A percentile compares a stretch with the other conserved stretches of the same genome.
Conservation (phyloP, 1,140 invertebrate genomes). For the fruit fly (Drosophila melanogaster) region DNA sequence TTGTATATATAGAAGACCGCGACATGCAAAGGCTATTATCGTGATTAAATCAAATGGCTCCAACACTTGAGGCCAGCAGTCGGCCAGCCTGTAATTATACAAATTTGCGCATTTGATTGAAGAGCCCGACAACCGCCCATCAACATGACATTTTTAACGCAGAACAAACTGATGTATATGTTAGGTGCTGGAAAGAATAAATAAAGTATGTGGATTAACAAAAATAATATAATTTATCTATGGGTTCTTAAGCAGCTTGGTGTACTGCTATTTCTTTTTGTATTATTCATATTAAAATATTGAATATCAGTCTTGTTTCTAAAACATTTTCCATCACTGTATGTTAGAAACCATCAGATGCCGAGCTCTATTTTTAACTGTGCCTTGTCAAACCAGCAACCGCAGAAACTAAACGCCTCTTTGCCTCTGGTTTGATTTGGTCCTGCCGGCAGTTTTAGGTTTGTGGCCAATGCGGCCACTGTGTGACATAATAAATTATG, state of each 20-base stretch:
- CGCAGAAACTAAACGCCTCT: slow-evolving; percentile 68
- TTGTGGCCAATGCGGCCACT: slow-evolving; percentile 54
- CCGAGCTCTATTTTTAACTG: slow-evolving; percentile 58
- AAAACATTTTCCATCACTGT: not conserved
- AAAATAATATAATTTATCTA: too few species aligned
- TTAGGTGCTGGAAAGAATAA: not conserved
- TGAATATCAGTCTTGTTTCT: not conserved
- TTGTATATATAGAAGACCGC: slow-evolving; percentile 2
- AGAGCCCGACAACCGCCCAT: slow-evolving; percentile 49
- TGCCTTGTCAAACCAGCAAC: slow-evolving; percentile 68
- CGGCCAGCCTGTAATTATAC: slow-evolving; percentile 67
- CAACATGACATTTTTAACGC: slow-evolving; percentile 35
- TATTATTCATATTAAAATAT: not conserved
- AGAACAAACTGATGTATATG: not conserved
- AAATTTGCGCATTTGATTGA: slow-evolving; percentile 79
- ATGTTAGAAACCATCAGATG: not conserved
- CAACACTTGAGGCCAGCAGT: slow-evolving; percentile 29
- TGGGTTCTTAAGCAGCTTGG: too few species aligned
- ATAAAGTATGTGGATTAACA: not conserved
- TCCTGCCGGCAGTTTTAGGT: slow-evolving; percentile 25
- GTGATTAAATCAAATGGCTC: slow-evolving; percentile 75
- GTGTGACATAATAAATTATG: slow-evolving; percentile 83
- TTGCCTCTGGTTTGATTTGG: slow-evolving; percentile 26
- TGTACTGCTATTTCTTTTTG: too few species aligned
- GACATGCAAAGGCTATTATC: slow-evolving; percentile 79